phyloP scores from a whole-genome alignment of 2,113 vertebrate genomes.

The Odontesthes bonariensis region DNA sequence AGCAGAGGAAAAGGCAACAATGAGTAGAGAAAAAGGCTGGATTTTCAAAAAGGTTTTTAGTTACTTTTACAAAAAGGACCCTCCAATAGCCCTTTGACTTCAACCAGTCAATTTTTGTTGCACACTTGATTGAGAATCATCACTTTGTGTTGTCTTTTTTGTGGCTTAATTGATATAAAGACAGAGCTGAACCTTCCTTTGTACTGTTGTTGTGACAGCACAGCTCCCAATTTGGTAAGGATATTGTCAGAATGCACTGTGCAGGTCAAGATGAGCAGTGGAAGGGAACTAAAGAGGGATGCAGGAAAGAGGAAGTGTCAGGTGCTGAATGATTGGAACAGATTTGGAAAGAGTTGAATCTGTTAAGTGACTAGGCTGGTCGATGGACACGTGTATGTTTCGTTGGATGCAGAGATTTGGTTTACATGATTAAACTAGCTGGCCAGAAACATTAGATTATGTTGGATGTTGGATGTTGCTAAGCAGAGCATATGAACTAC shows the following conservation, averaged over 20 bases:
- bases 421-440: not conserved
- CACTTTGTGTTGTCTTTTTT: conserved; percentile 43
- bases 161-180: conserved; percentile 56
- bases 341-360: conserved; percentile 8
- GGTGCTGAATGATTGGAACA: conserved; percentile 48
- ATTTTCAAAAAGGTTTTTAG: conserved; percentile 64
- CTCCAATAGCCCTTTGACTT: conserved; percentile 82
- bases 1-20: conserved; percentile 81
- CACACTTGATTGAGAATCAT: conserved; percentile 63
- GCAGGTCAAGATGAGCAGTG: conserved; percentile 46
- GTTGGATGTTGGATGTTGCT: too few relatives aligned
- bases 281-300: not conserved
- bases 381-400: conserved; percentile 32
- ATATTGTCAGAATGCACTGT: conserved; percentile 71
- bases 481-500: not conserved
- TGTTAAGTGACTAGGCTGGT: conserved; percentile 19
- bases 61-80: conserved; percentile 69
- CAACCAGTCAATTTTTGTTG: conserved; percentile 58
- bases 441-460: not conserved
- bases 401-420: not conserved
- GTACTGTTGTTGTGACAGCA: conserved; percentile 35
- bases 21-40: conserved; percentile 79
- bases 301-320: conserved; percentile 44
- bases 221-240: conserved; percentile 49
- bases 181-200: conserved; percentile 35